Evolutionary conservation across 2,888 invertebrate genomes (phyloP).

Genomic region (Cephonodes hylas): DNA sequence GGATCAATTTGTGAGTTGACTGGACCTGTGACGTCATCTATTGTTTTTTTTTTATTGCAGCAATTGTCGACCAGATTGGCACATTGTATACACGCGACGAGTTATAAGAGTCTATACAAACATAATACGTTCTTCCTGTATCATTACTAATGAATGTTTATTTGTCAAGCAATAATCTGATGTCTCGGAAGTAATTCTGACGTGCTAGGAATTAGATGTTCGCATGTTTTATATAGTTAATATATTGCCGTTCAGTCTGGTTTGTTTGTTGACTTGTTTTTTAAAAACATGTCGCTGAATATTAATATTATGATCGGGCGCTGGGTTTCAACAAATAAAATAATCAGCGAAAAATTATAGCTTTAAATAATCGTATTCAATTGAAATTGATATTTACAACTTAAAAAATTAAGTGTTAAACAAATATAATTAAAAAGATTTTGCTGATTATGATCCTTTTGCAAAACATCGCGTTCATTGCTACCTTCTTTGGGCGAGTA

Average conservation of each 20-base stretch:
- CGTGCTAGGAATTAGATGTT: background rate
- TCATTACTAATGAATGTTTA: background rate
- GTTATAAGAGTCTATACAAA: background rate
- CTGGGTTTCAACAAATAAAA: too few species aligned
- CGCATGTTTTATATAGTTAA: background rate
- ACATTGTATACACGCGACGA: background rate
- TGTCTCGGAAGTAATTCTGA: background rate
- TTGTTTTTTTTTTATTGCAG: slow-evolving; percentile 50
- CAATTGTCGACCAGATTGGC: slow-evolving; percentile 39
- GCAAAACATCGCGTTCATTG: background rate
- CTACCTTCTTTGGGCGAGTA: background rate
- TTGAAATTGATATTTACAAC: too few species aligned
- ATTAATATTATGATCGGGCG: too few species aligned
- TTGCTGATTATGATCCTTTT: too few species aligned
- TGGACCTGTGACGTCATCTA: slow-evolving; percentile 28
- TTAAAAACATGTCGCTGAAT: too few species aligned
- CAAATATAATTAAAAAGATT: too few species aligned
- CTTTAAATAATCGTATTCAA: too few species aligned
- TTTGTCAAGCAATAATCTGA: background rate
- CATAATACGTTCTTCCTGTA: background rate
- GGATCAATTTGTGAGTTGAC: slow-evolving; percentile 21
- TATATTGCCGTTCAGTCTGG: background rate
- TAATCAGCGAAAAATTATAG: too few species aligned
- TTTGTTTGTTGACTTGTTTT: background rate
- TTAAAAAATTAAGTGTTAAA: too few species aligned